Evolutionary conservation across 2,113 vertebrate genomes (phyloP).

Genomic region (Uria aalge): DNA sequence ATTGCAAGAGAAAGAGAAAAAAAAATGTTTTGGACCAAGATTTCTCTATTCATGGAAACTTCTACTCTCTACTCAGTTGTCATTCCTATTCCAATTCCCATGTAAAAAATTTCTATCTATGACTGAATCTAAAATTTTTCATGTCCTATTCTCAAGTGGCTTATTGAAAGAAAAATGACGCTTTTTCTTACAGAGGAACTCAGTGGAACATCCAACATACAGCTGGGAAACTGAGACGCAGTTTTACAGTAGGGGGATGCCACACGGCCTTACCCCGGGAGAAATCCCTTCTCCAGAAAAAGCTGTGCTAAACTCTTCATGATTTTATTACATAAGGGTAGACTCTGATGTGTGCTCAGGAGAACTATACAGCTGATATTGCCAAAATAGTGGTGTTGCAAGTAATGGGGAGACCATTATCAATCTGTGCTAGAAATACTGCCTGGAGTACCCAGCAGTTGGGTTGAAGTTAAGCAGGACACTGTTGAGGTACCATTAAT

Average conservation of each 20-base stretch:
- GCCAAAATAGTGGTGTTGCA: background rate
- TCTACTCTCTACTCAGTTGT: background rate
- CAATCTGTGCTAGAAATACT: background rate
- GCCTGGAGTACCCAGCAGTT: background rate
- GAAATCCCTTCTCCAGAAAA: background rate
- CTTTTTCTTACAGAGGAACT: background rate
- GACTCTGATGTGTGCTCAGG: background rate
- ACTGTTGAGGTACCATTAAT: background rate
- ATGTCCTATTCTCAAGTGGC: background rate
- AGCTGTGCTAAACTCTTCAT: background rate
- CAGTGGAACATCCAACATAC: background rate
- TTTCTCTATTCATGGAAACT: background rate
- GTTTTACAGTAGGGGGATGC: background rate
- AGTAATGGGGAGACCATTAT: background rate
- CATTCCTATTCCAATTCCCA: background rate
- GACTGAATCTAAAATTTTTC: background rate
- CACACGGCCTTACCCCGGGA: background rate
- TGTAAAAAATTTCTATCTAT: background rate
- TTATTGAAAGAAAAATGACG: background rate
- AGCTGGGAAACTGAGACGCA: background rate
- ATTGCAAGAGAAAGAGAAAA: background rate
- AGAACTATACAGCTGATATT: background rate
- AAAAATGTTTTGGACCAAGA: background rate
- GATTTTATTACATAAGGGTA: background rate
- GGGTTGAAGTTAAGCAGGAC: background rate